Percentiles rank a stretch among this genome's conserved stretches.
These are phyloP conservation scores for Triplophysa siluroides DNA, from an alignment of 2,113 vertebrate genomes.

Conservation along the genomic window DNA sequence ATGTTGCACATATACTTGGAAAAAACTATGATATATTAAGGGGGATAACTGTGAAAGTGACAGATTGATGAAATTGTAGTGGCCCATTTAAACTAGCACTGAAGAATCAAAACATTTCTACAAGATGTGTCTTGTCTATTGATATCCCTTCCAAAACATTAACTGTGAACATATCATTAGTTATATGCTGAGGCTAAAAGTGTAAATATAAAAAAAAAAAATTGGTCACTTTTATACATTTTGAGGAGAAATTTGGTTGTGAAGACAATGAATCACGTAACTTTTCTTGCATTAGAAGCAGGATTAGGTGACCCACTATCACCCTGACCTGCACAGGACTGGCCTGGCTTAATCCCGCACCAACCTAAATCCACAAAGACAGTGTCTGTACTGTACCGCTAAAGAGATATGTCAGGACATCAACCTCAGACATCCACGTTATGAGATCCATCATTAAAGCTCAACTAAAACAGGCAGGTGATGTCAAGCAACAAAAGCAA, in stretches of 20 bases:
- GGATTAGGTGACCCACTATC: conserved; percentile 55
- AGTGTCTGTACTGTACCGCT: conserved; percentile 1
- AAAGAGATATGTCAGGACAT: conserved; percentile 34
- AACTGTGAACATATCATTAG: not conserved
- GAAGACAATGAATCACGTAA: conserved; percentile 10
- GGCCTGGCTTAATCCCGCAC: conserved; percentile 65
- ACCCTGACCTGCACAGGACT: conserved; percentile 50
- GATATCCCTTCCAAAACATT: not conserved
- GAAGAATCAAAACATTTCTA: not conserved
- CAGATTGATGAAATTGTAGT: not conserved
- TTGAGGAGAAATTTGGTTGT: not conserved
- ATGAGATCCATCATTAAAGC: conserved; percentile 9
- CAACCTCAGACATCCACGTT: not conserved
- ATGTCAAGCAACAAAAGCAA: not conserved
- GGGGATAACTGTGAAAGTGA: not conserved
- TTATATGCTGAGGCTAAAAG: not conserved
- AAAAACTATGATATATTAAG: not conserved
- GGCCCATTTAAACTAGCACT: not conserved
- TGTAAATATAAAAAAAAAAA: not conserved
- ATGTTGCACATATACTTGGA: not conserved
- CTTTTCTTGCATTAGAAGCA: conserved; percentile 56
- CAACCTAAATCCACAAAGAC: conserved; percentile 67
- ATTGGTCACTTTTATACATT: not conserved
- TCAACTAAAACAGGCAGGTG: not conserved
- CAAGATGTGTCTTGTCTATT: no score